Evolutionary conservation across 2,797 vertebrate genomes (phyloP).

Genomic region (Cygnus olor): DNA sequence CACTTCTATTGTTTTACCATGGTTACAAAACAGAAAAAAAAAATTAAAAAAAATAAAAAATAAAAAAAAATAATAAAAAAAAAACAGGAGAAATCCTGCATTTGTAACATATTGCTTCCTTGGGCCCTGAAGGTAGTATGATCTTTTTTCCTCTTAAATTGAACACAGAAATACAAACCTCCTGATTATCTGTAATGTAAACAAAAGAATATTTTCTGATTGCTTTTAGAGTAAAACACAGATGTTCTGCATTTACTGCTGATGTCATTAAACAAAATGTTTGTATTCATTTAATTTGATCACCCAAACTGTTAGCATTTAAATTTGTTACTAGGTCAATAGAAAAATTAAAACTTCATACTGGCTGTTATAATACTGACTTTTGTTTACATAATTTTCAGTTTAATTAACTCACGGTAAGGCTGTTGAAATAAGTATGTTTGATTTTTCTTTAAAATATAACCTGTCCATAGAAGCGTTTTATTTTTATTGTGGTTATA

Average conservation of each 20-base stretch:
- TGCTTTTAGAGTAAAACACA: constrained; percentile 75
- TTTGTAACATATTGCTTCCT: constrained; percentile 88
- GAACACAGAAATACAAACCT: constrained; percentile 85
- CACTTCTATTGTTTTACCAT: constrained; percentile 94
- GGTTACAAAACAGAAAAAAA: constrained; percentile 89
- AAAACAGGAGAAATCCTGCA: constrained; percentile 76
- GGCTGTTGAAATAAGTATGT: constrained; percentile 50
- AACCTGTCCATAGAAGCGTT: background rate
- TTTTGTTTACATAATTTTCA: constrained; percentile 55
- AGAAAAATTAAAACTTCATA: constrained; percentile 63
- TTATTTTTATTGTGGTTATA: constrained; percentile 35
- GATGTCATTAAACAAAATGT: constrained; percentile 75
- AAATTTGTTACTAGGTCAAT: constrained; percentile 69
- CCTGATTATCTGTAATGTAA: constrained; percentile 81
- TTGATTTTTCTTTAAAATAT: constrained; percentile 58
- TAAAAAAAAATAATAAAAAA: background rate
- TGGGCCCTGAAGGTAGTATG: constrained; percentile 79
- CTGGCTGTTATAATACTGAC: background rate
- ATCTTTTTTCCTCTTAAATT: constrained; percentile 83
- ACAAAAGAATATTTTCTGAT: constrained; percentile 77
- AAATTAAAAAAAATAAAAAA: constrained; percentile 63
- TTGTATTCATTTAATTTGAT: constrained; percentile 78
- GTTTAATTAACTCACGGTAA: constrained; percentile 60
- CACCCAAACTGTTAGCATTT: constrained; percentile 67
- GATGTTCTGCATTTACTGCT: constrained; percentile 71